Evolutionary conservation across 2,797 vertebrate species (phyloP).

Genomic region (Bucorvus abyssinicus): DNA sequence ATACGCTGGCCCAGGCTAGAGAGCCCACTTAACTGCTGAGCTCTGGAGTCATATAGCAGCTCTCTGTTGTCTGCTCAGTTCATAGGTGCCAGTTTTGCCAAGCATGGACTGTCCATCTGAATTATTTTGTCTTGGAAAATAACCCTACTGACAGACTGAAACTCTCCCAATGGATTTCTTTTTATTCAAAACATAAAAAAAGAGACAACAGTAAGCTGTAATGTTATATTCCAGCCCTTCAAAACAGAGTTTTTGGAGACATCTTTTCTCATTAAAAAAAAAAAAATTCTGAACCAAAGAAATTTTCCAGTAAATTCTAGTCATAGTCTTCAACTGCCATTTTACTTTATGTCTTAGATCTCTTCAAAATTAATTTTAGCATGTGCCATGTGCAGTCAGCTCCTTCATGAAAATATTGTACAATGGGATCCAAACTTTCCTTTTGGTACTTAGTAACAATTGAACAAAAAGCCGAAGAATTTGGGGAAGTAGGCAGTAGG

Average conservation of each 20-base stretch:
- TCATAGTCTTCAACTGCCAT: background rate
- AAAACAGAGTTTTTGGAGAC: background rate
- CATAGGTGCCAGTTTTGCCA: background rate
- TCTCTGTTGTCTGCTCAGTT: background rate
- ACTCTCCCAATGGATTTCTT: background rate
- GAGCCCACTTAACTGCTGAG: background rate
- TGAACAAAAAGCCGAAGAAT: background rate
- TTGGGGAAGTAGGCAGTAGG: background rate
- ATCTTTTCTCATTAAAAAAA: background rate
- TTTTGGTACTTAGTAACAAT: background rate
- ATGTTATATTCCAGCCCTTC: background rate
- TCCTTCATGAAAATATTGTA: background rate
- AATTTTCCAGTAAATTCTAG: background rate
- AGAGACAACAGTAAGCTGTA: background rate
- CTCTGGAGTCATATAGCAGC: background rate
- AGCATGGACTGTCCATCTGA: background rate
- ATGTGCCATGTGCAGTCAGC: accelerated
- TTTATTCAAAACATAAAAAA: background rate
- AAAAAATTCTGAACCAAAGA: background rate
- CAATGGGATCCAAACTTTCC: background rate
- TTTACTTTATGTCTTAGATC: background rate
- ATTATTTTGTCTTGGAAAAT: background rate
- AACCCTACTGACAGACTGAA: background rate
- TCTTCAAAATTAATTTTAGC: background rate
- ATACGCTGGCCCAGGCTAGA: background rate